These are phyloP conservation scores for Spodoptera littoralis DNA, from an alignment of 2,888 invertebrate species.

Conservation along the genomic window DNA sequence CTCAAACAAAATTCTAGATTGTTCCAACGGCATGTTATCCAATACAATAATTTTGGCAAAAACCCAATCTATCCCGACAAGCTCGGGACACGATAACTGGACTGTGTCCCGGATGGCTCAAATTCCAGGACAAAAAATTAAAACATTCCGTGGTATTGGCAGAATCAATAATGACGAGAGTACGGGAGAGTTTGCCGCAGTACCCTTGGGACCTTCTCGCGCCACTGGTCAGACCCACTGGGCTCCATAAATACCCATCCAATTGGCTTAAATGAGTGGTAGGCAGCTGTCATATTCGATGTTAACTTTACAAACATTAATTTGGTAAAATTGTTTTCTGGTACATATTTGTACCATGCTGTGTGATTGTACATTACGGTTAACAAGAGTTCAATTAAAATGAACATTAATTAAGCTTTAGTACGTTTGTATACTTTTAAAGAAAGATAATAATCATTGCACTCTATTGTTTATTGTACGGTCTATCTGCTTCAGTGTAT, in stretches of 20 bases:
- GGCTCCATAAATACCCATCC: slow-evolving; percentile 50
- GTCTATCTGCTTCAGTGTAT: slow-evolving; percentile 12
- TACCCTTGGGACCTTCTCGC: slow-evolving; percentile 48
- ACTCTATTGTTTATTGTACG: slow-evolving; percentile 6
- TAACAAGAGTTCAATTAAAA: slow-evolving; percentile 14
- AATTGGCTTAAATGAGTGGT: slow-evolving; percentile 51
- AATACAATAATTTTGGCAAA: slow-evolving; percentile 32
- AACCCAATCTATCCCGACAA: slow-evolving; percentile 45
- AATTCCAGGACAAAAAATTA: slow-evolving; percentile 62
- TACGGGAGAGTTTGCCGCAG: slow-evolving; percentile 56
- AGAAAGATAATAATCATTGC: neutral
- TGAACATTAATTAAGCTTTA: slow-evolving; percentile 2
- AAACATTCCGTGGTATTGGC: slow-evolving; percentile 61
- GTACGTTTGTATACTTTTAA: slow-evolving; percentile 8
- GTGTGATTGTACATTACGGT: slow-evolving; percentile 23
- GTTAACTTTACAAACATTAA: slow-evolving; percentile 35
- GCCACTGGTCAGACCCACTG: slow-evolving; percentile 50
- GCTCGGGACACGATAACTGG: slow-evolving; percentile 37
- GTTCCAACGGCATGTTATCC: slow-evolving; percentile 14
- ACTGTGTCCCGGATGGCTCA: slow-evolving; percentile 39
- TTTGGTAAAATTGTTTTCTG: slow-evolving; percentile 31
- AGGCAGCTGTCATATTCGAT: slow-evolving; percentile 34
- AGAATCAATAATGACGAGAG: slow-evolving; percentile 68
- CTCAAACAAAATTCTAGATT: slow-evolving; percentile 29
- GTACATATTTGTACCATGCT: slow-evolving; percentile 2